Base-by-base conservation (phyloP, 2,113 vertebrate genomes). In the Pedetes capensis region DNA sequence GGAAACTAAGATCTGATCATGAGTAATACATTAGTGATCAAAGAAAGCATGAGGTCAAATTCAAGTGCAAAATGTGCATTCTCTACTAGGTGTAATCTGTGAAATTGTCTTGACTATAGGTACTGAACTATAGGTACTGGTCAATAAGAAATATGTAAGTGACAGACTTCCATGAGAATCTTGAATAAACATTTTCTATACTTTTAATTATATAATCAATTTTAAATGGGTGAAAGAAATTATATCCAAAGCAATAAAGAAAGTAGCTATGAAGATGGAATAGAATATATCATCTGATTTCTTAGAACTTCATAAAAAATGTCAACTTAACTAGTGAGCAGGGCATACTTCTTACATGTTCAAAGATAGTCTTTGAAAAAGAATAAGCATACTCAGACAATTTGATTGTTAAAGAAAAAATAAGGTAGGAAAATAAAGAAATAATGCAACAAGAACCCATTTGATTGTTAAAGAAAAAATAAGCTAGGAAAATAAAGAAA, bases 391-490 rank as follows among this genome's bases (percentile, higher is more conserved):
- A 76, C 6, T 8, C 25, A 79, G 7, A 8, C 37, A 88, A 91
- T 71, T 76, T 71, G 91, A 91, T 51, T 95, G 34, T 42, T 63
- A 69, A 84, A 47, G 57, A 68, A 93, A 42, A 81, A 71, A 81
- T 80, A n/a, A 89, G 18, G 42, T 53, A 87, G 22, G 8, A 88
- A 87, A 64, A 14, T 39, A 92, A n/a, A 47, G 25, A 95, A 90
- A 86, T n/a, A n/a, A n/a, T n/a, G n/a, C n/a, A n/a, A n/a, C n/a
- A n/a, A n/a, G n/a, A n/a, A n/a, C n/a, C n/a, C 16, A 34, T 71
- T 76, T 71, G 91, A 91, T 51, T 95, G 34, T 42, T 63, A 69
- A 84, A 47, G 57, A 68, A 93, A 42, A 81, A 71, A 81, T 80
- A n/a, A 89, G 18, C 39, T 53, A 87, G 22, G 9, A 89, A 88